A percentile compares a stretch with the other conserved stretches of the same genome.
Evolutionary conservation across 2,888 invertebrate genomes (phyloP).

Genomic region (Sesia bembeciformis): DNA sequence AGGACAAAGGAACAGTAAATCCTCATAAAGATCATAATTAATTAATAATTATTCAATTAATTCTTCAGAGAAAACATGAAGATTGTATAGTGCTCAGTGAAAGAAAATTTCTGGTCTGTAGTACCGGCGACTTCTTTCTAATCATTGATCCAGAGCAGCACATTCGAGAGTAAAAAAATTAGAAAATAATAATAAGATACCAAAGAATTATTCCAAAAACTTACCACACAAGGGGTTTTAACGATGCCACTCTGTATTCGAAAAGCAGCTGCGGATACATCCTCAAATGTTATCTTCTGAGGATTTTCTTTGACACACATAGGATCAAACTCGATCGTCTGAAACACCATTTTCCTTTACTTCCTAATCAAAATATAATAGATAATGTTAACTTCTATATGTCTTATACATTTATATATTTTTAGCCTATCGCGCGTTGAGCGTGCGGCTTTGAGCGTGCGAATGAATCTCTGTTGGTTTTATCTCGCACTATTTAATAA

Average conservation of each 20-base stretch:
- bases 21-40: too few species aligned
- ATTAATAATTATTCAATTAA: too few species aligned
- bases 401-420: not conserved
- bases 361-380: not conserved
- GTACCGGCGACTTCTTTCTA: too few species aligned
- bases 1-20: too few species aligned
- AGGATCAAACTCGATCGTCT: constrained; percentile 61
- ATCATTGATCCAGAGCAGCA: too few species aligned
- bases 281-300: constrained; percentile 83
- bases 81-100: too few species aligned
- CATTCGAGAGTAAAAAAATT: too few species aligned
- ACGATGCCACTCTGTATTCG: constrained; percentile 88
- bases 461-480: not conserved
- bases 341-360: constrained; percentile 44
- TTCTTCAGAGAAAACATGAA: too few species aligned
- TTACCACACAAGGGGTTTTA: constrained; percentile 90
- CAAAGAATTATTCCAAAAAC: constrained; percentile 14
- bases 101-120: too few species aligned
- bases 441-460: not conserved
- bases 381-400: not conserved
- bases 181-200: too few species aligned
- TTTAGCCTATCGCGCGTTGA: not conserved
- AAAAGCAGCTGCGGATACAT: constrained; percentile 91
- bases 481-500: not conserved
- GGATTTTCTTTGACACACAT: constrained; percentile 83